Percentiles rank a stretch among this genome's conserved stretches.
Evolutionary conservation across 2,888 invertebrate species (phyloP).

Genomic region (Brachyopa scutellaris): DNA sequence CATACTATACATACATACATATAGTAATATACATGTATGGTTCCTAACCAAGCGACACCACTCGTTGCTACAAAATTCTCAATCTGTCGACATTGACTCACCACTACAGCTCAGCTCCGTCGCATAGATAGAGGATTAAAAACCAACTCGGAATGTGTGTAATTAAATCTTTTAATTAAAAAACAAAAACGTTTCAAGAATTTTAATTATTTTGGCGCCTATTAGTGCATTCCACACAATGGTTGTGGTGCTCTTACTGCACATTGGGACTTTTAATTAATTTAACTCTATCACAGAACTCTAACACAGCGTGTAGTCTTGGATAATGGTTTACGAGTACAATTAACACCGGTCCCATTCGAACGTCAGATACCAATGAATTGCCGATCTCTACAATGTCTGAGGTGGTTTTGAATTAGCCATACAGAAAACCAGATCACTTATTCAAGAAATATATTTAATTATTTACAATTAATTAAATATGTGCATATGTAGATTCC

Average conservation of each 20-base stretch:
- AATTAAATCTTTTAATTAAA: slow-evolving; percentile 63
- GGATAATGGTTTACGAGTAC: background rate
- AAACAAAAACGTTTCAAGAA: slow-evolving; percentile 38
- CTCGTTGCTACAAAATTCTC: too few relatives aligned
- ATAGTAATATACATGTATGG: too few relatives aligned
- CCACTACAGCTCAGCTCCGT: too few relatives aligned
- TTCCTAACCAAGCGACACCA: too few relatives aligned
- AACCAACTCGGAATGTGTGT: slow-evolving; percentile 24
- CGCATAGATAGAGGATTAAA: too few relatives aligned
- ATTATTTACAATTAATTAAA: background rate
- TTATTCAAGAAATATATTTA: background rate
- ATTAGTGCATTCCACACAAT: slow-evolving; percentile 53
- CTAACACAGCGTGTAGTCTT: background rate
- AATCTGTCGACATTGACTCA: slow-evolving; percentile 15
- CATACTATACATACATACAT: too few relatives aligned
- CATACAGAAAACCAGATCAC: background rate
- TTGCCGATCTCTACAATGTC: background rate
- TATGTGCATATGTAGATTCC: too few relatives aligned
- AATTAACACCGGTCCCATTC: slow-evolving; percentile 27
- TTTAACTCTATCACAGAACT: slow-evolving; percentile 6
- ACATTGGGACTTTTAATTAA: slow-evolving; percentile 55
- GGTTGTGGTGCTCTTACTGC: slow-evolving; percentile 14
- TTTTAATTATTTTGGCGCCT: slow-evolving; percentile 62
- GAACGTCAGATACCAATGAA: background rate
- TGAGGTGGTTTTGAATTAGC: background rate